phyloP scores from a whole-genome alignment of 2,113 vertebrate species.

The Puma concolor region DNA sequence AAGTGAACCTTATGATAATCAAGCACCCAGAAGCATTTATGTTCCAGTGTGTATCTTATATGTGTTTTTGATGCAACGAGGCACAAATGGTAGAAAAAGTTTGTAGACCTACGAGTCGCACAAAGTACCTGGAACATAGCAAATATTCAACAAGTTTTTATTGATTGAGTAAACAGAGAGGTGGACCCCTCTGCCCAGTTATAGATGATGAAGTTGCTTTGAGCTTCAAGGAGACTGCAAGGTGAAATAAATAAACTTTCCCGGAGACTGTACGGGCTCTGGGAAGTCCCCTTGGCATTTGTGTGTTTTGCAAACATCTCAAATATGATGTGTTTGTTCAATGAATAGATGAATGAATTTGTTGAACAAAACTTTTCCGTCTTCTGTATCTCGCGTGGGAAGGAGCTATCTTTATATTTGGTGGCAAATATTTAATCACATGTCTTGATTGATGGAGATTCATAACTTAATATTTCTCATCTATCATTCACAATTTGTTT shows the following conservation, averaged over 20 bases:
- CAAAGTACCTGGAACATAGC: background rate
- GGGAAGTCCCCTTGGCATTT: background rate
- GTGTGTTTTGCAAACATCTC: background rate
- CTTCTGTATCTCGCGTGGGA: background rate
- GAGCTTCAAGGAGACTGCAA: background rate
- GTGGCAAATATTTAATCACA: slow-evolving; percentile 23
- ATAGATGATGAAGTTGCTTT: background rate
- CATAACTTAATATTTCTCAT: background rate
- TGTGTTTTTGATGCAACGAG: background rate
- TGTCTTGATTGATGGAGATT: background rate
- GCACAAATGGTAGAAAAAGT: background rate
- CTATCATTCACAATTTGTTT: background rate
- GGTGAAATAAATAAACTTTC: background rate
- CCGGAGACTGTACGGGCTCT: background rate
- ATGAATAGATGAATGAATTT: background rate
- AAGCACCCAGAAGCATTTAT: background rate
- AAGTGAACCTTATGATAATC: background rate
- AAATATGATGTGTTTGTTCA: background rate
- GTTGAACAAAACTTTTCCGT: background rate
- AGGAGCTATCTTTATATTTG: background rate
- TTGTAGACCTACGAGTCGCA: background rate
- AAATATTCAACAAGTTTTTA: background rate
- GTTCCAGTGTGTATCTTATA: background rate
- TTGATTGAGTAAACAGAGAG: background rate
- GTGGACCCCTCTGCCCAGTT: background rate